phyloP scores from a whole-genome alignment of 2,888 invertebrate species.

The Harpagoxenus sublaevis region DNA sequence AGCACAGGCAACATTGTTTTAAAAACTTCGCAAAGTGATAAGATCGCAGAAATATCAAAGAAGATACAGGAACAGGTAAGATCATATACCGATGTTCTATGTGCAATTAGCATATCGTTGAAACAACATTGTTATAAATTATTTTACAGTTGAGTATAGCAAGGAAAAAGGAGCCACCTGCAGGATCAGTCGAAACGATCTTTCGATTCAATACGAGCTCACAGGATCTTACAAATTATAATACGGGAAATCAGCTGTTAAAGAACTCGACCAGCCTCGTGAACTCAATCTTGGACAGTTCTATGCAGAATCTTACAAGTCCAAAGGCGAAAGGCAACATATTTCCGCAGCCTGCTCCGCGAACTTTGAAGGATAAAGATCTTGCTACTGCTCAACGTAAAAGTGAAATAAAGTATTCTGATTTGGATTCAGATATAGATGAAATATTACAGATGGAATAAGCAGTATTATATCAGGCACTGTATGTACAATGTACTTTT shows the following conservation, averaged over 20 bases:
- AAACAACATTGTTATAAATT: conserved; percentile 18
- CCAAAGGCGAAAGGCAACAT: conserved; percentile 40
- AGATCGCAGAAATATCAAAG: conserved; percentile 88
- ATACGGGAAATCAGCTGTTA: conserved; percentile 45
- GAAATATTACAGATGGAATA: conserved; percentile 79
- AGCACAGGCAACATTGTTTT: conserved; percentile 84
- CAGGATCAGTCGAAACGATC: conserved; percentile 83
- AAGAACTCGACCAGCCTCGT: conserved; percentile 54
- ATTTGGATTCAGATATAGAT: conserved; percentile 82
- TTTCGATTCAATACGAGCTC: conserved; percentile 71
- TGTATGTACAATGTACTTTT: not conserved
- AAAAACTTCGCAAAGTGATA: conserved; percentile 87
- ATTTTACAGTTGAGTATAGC: conserved; percentile 77
- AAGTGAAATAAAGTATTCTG: conserved; percentile 71
- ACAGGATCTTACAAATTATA: conserved; percentile 51
- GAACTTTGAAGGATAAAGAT: conserved; percentile 67
- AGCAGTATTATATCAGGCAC: conserved; percentile 22
- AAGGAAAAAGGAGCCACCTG: conserved; percentile 78
- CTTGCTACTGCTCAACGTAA: conserved; percentile 30
- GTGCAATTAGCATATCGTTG: conserved; percentile 25
- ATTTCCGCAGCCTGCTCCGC: conserved; percentile 77
- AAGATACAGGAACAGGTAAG: conserved; percentile 88
- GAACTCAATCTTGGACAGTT: conserved; percentile 64
- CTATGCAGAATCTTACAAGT: conserved; percentile 41
- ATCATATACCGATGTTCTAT: not conserved